Base-by-base conservation (phyloP, 2,797 vertebrate genomes). In the Peromyscus aztecus region DNA sequence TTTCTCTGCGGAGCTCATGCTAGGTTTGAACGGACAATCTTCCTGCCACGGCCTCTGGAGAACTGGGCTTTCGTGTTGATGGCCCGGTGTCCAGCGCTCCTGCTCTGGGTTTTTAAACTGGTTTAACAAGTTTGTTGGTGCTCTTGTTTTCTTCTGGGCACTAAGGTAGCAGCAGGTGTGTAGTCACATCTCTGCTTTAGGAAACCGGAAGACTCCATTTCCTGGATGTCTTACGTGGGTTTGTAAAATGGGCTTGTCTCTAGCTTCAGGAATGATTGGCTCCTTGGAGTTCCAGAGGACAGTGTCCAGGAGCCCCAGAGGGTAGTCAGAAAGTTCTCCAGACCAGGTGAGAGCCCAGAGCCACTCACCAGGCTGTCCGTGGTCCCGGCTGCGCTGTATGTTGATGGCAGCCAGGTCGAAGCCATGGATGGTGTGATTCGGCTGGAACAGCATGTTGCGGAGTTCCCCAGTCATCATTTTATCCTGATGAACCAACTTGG, bases 371-470 rank as follows among this genome's bases (percentile, higher is more conserved):
- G 99, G 99, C 88, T 99, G 95, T 76, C 99, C 99, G 0, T 99
- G 99, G 67, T 99, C 99, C 76, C 99, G 99, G 71, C 98, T 92
- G 1, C 99, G 98, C 91, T 99, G 99, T 98, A 99, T 98, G 98
- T 99, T 99, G 37, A 99, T 98, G 57, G 99, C 95, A 27, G 98
- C 99, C 89, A 99, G 98, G 94, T 99, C 99, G 96, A 99, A 97
- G 80, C 98, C 98, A 0, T 98, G 98, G 86, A 96, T 55, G 31
- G 83, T 94, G 27, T 98, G 97, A 17, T 97, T 98, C 0, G 99
- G 98, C 57, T 99, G 98, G 40, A 99, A 98, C n/a, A 99, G 98
- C 71, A 96, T 99, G 59, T 99, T 98, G 4, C 99, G 99, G 65
- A 99, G 89, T 91, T 99, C 99, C 4, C 99, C 99, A 0, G 98